Percentiles rank a stretch among this genome's conserved stretches.
phyloP scores from a whole-genome alignment of 2,797 vertebrate species.

The Myotis findleyi region DNA sequence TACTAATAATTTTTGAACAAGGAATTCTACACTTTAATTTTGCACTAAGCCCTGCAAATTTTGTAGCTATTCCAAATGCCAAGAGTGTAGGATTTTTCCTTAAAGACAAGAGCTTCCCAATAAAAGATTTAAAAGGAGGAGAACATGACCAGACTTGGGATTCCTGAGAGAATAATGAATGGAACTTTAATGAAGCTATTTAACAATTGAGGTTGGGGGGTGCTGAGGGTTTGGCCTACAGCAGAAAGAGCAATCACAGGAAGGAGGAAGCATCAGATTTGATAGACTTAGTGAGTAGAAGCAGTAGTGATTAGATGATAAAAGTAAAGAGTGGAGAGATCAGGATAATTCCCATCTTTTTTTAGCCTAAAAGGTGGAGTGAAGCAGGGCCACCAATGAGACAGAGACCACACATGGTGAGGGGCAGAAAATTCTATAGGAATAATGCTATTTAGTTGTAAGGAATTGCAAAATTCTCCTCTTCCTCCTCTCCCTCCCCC shows the following conservation, averaged over 20 bases:
- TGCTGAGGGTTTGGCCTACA: background rate
- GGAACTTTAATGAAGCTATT: background rate
- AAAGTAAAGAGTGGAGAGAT: background rate
- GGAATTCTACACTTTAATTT: no score
- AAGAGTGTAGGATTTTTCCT: constrained; percentile 16
- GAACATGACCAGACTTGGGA: background rate
- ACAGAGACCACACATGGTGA: background rate
- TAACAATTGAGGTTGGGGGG: background rate
- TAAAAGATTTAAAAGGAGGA: background rate
- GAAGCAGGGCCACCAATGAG: no score
- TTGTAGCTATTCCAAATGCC: background rate
- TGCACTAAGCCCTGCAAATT: background rate
- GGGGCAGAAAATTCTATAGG: background rate
- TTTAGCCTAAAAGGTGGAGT: background rate
- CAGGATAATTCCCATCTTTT: background rate
- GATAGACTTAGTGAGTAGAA: background rate
- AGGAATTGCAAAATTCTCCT: background rate
- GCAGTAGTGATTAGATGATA: background rate
- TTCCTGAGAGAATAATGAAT: background rate
- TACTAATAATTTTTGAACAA: no score
- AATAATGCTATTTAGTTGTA: background rate
- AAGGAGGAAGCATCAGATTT: background rate
- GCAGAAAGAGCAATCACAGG: background rate
- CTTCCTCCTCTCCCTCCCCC: background rate
- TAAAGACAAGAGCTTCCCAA: background rate